phyloP scores from a whole-genome alignment of 2,888 invertebrate species.

The Lycia hirtaria region DNA sequence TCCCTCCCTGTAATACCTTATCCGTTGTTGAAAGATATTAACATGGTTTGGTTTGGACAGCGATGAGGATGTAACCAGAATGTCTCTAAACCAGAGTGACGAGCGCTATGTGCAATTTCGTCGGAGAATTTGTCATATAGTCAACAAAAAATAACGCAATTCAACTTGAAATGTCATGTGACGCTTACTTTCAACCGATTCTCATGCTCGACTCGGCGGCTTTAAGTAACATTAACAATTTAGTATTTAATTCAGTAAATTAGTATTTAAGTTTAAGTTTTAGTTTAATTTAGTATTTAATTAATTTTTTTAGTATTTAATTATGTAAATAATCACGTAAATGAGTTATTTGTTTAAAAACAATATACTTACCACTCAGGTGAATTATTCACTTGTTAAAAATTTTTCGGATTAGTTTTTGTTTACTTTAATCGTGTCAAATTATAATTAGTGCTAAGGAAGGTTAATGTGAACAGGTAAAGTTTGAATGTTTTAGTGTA shows the following conservation, averaged over 20 bases:
- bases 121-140: not conserved
- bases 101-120: conserved; percentile 1
- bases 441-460: not conserved
- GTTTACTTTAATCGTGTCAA: not conserved
- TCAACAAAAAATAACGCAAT: not conserved
- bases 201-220: too few relatives aligned
- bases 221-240: not conserved
- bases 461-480: not conserved
- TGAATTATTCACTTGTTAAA: not conserved
- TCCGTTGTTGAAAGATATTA: not conserved
- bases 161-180: not conserved
- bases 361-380: not conserved
- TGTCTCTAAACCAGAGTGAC: not conserved
- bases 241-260: too few relatives aligned
- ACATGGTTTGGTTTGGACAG: not conserved
- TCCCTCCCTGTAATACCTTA: too few relatives aligned
- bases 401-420: not conserved
- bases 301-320: too few relatives aligned
- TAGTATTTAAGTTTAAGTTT: too few relatives aligned
- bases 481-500: too few relatives aligned
- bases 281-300: too few relatives aligned
- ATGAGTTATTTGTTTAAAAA: not conserved
- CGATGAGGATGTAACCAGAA: not conserved
- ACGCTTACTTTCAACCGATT: not conserved
- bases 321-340: not conserved